Percentiles rank a stretch among this genome's conserved stretches.
Evolutionary conservation across 2,797 vertebrate species (phyloP).

Genomic region (Hoplostethus atlanticus): DNA sequence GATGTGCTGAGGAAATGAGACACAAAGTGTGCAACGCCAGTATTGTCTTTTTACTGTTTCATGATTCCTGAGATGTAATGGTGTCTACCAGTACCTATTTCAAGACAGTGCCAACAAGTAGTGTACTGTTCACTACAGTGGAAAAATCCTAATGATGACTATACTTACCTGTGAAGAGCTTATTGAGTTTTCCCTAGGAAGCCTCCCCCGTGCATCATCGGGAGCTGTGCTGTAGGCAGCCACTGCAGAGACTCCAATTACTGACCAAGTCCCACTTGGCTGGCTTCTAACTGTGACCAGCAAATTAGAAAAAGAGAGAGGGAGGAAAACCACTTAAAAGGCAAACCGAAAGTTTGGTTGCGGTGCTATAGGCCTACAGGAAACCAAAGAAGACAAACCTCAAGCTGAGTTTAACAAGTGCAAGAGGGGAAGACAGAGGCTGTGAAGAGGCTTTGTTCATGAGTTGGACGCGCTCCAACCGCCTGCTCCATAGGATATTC

Average conservation of each 20-base stretch:
- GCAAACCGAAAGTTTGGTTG: slow-evolving; percentile 60
- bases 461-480: slow-evolving; percentile 73
- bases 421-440: slow-evolving; percentile 56
- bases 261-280: slow-evolving; percentile 81
- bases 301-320: slow-evolving; percentile 76
- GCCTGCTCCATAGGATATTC: slow-evolving; percentile 71
- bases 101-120: slow-evolving; percentile 64
- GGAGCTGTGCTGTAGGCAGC: slow-evolving; percentile 78
- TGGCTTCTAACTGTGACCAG: slow-evolving; percentile 81
- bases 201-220: slow-evolving; percentile 78
- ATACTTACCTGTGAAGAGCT: slow-evolving; percentile 79
- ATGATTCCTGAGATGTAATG: slow-evolving; percentile 11
- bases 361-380: slow-evolving; percentile 44
- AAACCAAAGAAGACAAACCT: slow-evolving; percentile 64
- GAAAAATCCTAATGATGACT: slow-evolving; percentile 81
- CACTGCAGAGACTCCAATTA: slow-evolving; percentile 85
- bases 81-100: slow-evolving; percentile 50
- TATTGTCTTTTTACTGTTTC: slow-evolving; percentile 16
- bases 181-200: slow-evolving; percentile 79
- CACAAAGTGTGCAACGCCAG: slow-evolving; percentile 43
- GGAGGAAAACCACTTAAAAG: slow-evolving; percentile 52
- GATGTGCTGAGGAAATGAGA: slow-evolving; percentile 56
- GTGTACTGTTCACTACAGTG: slow-evolving; percentile 70
- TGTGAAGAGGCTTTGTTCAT: slow-evolving; percentile 69
- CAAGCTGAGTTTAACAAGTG: slow-evolving; percentile 72